These are phyloP conservation scores for Otus sunia DNA, from an alignment of 2,113 vertebrate genomes.

Conservation along the genomic window DNA sequence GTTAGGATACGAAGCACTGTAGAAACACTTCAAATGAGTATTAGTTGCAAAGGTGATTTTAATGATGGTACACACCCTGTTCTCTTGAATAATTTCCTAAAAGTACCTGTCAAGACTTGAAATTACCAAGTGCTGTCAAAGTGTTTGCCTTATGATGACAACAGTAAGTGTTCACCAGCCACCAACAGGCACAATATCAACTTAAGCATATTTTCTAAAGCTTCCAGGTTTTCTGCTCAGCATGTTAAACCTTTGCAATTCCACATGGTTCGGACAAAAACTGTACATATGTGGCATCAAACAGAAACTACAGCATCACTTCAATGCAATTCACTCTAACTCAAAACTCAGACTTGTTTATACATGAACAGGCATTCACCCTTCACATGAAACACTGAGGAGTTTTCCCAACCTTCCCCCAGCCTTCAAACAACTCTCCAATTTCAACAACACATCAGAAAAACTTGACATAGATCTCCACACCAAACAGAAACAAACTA, in stretches of 20 bases:
- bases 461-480: not conserved
- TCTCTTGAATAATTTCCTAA: slow-evolving; percentile 38
- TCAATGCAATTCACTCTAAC: not conserved
- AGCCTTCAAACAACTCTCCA: not conserved
- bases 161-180: not conserved
- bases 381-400: not conserved
- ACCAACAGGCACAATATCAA: not conserved
- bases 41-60: slow-evolving; percentile 2
- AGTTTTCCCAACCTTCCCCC: not conserved
- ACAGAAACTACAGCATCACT: not conserved
- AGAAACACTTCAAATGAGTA: not conserved
- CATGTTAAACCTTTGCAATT: not conserved
- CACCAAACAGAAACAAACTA: not conserved
- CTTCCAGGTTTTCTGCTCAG: not conserved
- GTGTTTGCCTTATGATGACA: not conserved
- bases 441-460: slow-evolving; percentile 10
- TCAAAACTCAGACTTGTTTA: not conserved
- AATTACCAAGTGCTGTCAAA: not conserved
- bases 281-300: not conserved
- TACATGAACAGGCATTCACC: not conserved
- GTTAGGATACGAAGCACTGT: not conserved
- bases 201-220: not conserved
- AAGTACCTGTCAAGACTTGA: slow-evolving; percentile 35
- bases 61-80: slow-evolving; percentile 1
- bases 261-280: not conserved